Conservation (phyloP, 2,113 vertebrate species). For the Forbesichthys papilliferus region DNA sequence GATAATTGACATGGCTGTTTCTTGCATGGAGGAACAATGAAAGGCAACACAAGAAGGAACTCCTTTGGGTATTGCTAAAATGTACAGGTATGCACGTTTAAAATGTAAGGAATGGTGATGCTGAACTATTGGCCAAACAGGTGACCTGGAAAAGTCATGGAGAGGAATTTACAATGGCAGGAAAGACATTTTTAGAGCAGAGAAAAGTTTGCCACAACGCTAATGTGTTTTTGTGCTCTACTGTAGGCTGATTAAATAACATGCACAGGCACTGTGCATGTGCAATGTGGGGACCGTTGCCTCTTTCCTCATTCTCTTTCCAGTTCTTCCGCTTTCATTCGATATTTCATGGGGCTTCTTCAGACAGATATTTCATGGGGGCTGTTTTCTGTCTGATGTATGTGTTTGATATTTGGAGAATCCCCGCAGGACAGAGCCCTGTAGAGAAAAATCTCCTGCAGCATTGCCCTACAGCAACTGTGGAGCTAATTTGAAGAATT, state of each 20-base stretch:
- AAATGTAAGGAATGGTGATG: conserved; percentile 43
- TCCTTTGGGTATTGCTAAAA: conserved; percentile 29
- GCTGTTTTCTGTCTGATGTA: conserved; percentile 35
- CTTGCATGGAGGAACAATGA: conserved; percentile 41
- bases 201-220: conserved; percentile 20
- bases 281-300: conserved; percentile 4
- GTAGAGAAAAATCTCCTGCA: conserved; percentile 36
- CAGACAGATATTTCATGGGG: conserved; percentile 23
- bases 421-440: conserved; percentile 19
- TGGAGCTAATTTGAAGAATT: conserved; percentile 25
- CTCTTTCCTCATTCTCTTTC: conserved; percentile 1
- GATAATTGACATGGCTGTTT: conserved; percentile 65
- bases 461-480: conserved; percentile 15
- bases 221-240: conserved; percentile 23
- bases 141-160: conserved; percentile 34
- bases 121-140: conserved; percentile 30
- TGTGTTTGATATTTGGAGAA: conserved; percentile 22
- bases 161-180: conserved; percentile 13
- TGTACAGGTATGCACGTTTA: conserved; percentile 43
- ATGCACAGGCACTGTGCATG: conserved; percentile 3
- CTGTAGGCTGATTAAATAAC: conserved; percentile 28
- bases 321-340: not conserved
- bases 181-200: conserved; percentile 38
- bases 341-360: conserved; percentile 29
- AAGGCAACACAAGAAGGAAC: conserved; percentile 41